Base-by-base conservation (phyloP, 2,797 vertebrate species). In the Parauchenoglanis ngamensis region DNA sequence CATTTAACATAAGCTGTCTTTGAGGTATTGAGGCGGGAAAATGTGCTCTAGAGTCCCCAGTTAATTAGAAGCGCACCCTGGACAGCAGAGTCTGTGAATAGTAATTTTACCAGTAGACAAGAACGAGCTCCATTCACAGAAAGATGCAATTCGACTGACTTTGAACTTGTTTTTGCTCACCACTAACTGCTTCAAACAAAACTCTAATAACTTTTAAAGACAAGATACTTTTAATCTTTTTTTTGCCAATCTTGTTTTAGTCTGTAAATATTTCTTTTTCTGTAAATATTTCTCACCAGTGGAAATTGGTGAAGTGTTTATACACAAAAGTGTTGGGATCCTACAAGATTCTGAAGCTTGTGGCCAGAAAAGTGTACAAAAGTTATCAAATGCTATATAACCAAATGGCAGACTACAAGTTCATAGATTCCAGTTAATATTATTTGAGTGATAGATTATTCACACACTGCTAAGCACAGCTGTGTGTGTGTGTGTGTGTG, bases 1-100 rank as follows among this genome's bases (percentile, higher is more conserved):
- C 61, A 67, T 85, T 75, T 61, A 77, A 7, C 2, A 11, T 73
- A 73, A 83, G 28, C 54, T 84, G 73, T 49, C 23, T 59, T 75
- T 59, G 44, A 79, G 49, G 17, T 59, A 56, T 1, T 44, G 17
- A 88, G 46, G 2, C 0, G 3, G 44, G 6, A 44, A 72, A 44
- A 4, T 72, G 23, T 23, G 23, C 68, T 44, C 35, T 40, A 3
- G 68, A 40, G 13, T 46, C 46, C 25, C 25, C 73, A 23, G 2
- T 11, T 12, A 73, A 23, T 46, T 76, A 31, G 7, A 56, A 77
- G 12, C 2, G 4, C 4, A 59, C 13, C 31, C 54, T n/a, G n/a
- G n/a, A 13, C 25, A 76, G 12, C 15, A 54, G 46, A 52, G 46
- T 1, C 10, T 78, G 11, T 57, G 28, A 57, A 56, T 21, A 31